Percentiles rank a stretch among this genome's conserved stretches.
Evolutionary conservation across 2,888 invertebrate genomes (phyloP).

Genomic region (Pterobdella sp.): DNA sequence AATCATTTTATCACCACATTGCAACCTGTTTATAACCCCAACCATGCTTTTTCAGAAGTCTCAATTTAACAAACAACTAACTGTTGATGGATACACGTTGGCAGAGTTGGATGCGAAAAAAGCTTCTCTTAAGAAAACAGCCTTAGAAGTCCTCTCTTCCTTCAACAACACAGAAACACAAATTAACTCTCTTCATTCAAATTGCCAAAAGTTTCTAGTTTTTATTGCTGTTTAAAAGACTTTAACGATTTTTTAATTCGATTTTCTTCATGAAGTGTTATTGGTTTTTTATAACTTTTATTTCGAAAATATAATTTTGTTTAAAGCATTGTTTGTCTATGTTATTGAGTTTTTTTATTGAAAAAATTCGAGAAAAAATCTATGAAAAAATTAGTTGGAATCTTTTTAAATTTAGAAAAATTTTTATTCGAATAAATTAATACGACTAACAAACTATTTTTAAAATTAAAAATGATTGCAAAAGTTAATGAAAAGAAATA

Average conservation of each 20-base stretch:
- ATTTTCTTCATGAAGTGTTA: neutral
- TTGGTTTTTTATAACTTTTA: no score
- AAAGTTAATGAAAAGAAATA: no score
- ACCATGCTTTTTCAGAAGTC: neutral
- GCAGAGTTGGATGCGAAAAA: slow-evolving; percentile 26
- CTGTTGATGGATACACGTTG: slow-evolving; percentile 17
- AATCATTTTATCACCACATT: neutral
- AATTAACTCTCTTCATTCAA: neutral
- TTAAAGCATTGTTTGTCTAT: no score
- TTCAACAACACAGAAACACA: neutral
- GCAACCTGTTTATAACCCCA: neutral
- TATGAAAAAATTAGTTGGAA: neutral
- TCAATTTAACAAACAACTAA: slow-evolving; percentile 9
- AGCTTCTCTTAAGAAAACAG: slow-evolving; percentile 8
- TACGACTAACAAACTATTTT: no score
- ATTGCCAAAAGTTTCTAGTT: slow-evolving; percentile 19
- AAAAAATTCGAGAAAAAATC: neutral
- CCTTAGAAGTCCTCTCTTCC: neutral
- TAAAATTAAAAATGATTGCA: no score
- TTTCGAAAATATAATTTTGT: no score
- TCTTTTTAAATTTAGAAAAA: neutral
- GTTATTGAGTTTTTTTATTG: no score
- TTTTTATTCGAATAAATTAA: no score
- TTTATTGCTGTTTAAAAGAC: neutral
- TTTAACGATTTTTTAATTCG: neutral